Base-by-base conservation (phyloP, 2,797 vertebrate genomes). In the Tapera naevia region DNA sequence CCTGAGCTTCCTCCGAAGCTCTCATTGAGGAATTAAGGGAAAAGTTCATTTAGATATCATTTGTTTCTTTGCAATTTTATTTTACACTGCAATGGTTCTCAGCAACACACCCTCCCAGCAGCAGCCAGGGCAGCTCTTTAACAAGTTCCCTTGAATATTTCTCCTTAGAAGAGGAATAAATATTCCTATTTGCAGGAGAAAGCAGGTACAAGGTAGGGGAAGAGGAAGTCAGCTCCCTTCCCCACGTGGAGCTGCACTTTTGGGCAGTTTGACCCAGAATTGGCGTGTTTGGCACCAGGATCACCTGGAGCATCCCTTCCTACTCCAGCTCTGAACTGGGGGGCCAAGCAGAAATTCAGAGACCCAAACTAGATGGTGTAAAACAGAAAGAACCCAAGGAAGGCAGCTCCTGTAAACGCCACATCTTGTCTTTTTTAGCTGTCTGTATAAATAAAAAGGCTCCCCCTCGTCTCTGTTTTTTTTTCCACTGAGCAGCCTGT, bases 181-280 rank as follows among this genome's bases (percentile, higher is more conserved):
- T 45, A 56, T 35, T 24, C 51, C 18, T 2, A 3, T 32, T 70
- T 48, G 54, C 72, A 85, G 54, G 12, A 53, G 56, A 35, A 54
- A 12, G 9, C 8, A 25, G 60, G 53, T 9, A 11, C 19, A 41
- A 45, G 3, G 8, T 0, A 3, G 15, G 21, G 1, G 14, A 3
- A 41, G 41, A 14, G 1, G 9, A 41, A 54, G 33, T 2, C 45
- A 45, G 14, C 39, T 41, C 2, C 21, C n/a, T 18, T 25, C 13
- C 2, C 32, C 35, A 11, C 0, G 2, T n/a, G 27, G 51, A 69
- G 62, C 27, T 85, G 19, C 19, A 6, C 39, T 66, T 87, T 54
- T 2, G 8, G 71, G 58, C 23, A 37, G 16, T 60, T 91, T 89
- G 56, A 32, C 35, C 74, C 2, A 0, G 35, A 86, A 74, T 2